Evolutionary conservation across 2,797 vertebrate genomes (phyloP).

Genomic region (Peromyscus attwateri): DNA sequence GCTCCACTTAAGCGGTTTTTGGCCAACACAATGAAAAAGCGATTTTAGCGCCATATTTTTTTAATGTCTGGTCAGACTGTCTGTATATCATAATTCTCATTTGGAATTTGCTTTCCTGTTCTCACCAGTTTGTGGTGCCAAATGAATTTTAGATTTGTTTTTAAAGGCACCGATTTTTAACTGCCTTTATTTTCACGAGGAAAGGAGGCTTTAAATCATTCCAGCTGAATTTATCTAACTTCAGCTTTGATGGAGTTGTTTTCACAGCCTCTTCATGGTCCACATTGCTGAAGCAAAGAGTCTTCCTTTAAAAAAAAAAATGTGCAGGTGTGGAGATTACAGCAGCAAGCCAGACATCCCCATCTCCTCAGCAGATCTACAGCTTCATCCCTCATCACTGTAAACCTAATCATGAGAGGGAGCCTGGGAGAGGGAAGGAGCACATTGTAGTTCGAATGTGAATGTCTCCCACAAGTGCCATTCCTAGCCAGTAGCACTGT

Average conservation of each 20-base stretch:
- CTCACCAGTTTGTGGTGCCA: not conserved
- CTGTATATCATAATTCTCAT: slow-evolving; percentile 30
- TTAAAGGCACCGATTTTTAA: not conserved
- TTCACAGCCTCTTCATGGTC: not conserved
- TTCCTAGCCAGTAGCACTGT: not conserved
- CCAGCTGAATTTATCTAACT: not conserved
- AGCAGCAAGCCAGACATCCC: not conserved
- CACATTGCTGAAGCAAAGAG: not conserved
- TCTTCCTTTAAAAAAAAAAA: not conserved
- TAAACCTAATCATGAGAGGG: not conserved
- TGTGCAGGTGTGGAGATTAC: not conserved
- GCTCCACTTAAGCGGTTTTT: not conserved
- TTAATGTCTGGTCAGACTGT: slow-evolving; percentile 12
- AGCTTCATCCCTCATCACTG: not conserved
- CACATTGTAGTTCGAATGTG: not conserved
- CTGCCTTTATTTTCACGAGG: not conserved
- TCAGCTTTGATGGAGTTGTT: not conserved
- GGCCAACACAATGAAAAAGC: slow-evolving; percentile 27
- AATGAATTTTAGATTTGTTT: slow-evolving; percentile 42
- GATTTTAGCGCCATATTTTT: not conserved
- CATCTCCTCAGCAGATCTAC: too few relatives aligned
- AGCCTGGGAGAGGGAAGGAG: not conserved
- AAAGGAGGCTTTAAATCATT: not conserved
- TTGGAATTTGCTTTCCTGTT: slow-evolving; percentile 37
- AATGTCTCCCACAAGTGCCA: not conserved